Conservation (phyloP, 2,113 vertebrate species). For the Meleagris gallopavo region DNA sequence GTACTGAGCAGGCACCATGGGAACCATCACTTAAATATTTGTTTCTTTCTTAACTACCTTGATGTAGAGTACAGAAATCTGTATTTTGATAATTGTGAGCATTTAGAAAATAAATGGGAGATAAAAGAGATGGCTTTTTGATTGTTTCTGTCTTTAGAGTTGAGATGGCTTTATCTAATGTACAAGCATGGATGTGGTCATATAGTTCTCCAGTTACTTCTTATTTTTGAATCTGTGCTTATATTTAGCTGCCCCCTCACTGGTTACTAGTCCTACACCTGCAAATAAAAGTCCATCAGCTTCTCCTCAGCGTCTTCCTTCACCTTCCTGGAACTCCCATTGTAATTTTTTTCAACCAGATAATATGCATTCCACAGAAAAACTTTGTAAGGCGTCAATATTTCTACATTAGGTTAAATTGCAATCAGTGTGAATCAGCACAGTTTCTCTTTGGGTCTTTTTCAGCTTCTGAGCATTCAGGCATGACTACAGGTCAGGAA, state of each 20-base stretch:
- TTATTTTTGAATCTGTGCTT: not conserved
- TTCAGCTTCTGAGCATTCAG: not conserved
- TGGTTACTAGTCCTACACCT: not conserved
- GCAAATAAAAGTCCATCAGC: not conserved
- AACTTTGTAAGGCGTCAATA: not conserved
- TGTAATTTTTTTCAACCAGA: not conserved
- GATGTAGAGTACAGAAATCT: not conserved
- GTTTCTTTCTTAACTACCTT: not conserved
- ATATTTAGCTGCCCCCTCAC: not conserved
- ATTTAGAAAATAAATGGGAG: not conserved
- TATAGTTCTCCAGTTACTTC: not conserved
- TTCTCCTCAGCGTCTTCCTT: not conserved
- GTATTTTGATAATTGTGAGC: not conserved
- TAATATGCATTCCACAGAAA: not conserved
- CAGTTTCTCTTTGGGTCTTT: not conserved
- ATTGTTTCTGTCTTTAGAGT: not conserved
- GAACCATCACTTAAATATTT: not conserved
- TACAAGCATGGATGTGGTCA: not conserved
- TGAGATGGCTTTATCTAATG: not conserved
- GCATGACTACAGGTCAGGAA: not conserved
- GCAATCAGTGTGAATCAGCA: not conserved
- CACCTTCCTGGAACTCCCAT: not conserved
- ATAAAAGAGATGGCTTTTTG: not conserved
- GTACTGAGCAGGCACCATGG: not conserved
- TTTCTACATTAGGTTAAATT: not conserved